phyloP scores from a whole-genome alignment of 2,888 invertebrate species.

The Aphrophora alni region DNA sequence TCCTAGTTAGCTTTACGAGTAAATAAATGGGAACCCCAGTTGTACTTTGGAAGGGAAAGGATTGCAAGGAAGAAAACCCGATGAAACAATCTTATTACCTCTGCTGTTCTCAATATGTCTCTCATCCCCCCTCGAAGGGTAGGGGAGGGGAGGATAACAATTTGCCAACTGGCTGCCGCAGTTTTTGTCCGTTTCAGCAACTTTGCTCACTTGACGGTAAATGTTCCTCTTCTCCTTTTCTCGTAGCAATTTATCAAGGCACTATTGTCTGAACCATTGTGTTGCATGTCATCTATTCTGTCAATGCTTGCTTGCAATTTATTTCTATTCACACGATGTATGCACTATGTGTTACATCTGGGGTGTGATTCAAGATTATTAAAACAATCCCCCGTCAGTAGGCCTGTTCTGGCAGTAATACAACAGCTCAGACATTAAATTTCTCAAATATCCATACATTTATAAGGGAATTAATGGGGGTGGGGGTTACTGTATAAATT shows the following conservation, averaged over 20 bases:
- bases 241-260: background rate
- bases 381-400: too few relatives aligned
- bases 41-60: too few relatives aligned
- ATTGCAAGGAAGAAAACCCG: background rate
- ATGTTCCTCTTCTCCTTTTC: background rate
- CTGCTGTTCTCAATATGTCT: constrained; percentile 4
- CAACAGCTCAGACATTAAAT: too few relatives aligned
- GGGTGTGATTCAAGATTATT: background rate
- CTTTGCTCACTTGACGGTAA: constrained; percentile 2
- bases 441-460: too few relatives aligned
- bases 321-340: background rate
- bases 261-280: background rate
- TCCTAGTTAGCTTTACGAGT: too few relatives aligned
- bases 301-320: background rate
- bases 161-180: constrained; percentile 9
- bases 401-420: too few relatives aligned
- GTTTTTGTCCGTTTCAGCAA: constrained; percentile 9
- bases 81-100: constrained; percentile 6
- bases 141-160: constrained; percentile 2
- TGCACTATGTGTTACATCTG: background rate
- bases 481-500: too few relatives aligned
- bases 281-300: background rate
- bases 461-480: too few relatives aligned
- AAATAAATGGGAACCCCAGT: too few relatives aligned
- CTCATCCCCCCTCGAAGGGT: background rate